phyloP scores from a whole-genome alignment of 2,888 invertebrate species.

The Phyto melanocephala region DNA sequence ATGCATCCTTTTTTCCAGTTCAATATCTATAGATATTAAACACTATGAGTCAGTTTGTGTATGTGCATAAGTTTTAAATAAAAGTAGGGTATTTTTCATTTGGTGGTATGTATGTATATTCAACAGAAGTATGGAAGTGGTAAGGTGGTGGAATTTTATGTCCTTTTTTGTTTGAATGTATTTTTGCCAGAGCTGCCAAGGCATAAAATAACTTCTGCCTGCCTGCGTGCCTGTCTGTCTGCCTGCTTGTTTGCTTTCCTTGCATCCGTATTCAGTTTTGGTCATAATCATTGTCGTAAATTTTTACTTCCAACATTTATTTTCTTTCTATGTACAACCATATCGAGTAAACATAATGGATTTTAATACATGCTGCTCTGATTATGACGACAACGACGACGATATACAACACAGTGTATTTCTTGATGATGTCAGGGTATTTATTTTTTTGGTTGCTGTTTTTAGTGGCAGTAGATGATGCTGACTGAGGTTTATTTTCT shows the following conservation, averaged over 20 bases:
- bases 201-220: conserved; percentile 17
- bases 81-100: conserved; percentile 50
- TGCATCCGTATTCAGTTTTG: conserved; percentile 50
- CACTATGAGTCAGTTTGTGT: background rate
- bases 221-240: conserved; percentile 7
- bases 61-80: conserved; percentile 19
- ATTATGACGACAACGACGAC: background rate
- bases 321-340: conserved; percentile 35
- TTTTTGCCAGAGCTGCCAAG: conserved; percentile 32
- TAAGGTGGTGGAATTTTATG: conserved; percentile 61
- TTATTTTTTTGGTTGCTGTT: conserved; percentile 7
- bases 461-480: conserved; percentile 7
- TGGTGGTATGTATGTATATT: conserved; percentile 1
- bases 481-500: conserved; percentile 42
- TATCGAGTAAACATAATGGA: conserved; percentile 53
- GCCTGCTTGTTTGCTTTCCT: conserved; percentile 1
- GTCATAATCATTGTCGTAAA: conserved; percentile 67
- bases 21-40: no score
- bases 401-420: background rate
- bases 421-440: background rate
- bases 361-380: conserved; percentile 49
- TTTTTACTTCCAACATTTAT: conserved; percentile 59
- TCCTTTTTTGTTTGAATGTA: conserved; percentile 8
- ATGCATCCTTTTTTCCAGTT: conserved; percentile 34
- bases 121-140: background rate